Evolutionary conservation across 2,797 vertebrate species (phyloP).

Genomic region (Dipus sagitta): DNA sequence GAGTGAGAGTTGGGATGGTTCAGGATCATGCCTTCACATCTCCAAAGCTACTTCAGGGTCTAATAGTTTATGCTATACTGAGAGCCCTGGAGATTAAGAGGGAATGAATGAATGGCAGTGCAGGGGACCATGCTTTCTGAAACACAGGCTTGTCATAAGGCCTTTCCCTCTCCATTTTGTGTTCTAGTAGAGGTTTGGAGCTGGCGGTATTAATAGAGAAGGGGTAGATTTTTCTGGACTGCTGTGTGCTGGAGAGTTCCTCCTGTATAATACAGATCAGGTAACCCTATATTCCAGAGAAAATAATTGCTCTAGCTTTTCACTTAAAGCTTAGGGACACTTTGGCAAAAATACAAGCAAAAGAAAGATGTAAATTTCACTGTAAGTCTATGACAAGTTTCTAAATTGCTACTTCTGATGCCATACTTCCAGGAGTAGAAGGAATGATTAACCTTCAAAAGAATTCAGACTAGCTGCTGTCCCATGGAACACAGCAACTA

Average conservation of each 20-base stretch:
- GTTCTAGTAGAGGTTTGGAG: too few relatives aligned
- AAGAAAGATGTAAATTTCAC: background rate
- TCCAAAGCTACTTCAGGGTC: background rate
- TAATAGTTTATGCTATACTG: background rate
- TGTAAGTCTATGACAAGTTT: background rate
- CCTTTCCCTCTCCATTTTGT: background rate
- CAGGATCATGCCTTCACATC: background rate
- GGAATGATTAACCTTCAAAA: background rate
- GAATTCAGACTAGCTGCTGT: background rate
- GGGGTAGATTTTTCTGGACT: background rate
- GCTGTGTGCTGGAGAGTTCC: background rate
- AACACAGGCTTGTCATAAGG: background rate
- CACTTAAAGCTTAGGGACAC: background rate
- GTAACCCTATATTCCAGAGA: background rate
- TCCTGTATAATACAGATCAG: accelerated
- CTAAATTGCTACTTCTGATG: background rate
- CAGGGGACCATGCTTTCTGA: background rate
- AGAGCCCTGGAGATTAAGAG: background rate
- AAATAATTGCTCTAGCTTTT: background rate
- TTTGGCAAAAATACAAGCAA: background rate
- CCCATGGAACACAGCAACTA: too few relatives aligned
- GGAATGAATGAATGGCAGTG: background rate
- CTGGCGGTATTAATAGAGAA: background rate
- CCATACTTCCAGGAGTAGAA: background rate
- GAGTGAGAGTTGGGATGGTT: background rate